Percentiles rank a stretch among this genome's conserved stretches.
Evolutionary conservation across 1,140 invertebrate genomes (phyloP).

Genomic region (Bombus superbus): DNA sequence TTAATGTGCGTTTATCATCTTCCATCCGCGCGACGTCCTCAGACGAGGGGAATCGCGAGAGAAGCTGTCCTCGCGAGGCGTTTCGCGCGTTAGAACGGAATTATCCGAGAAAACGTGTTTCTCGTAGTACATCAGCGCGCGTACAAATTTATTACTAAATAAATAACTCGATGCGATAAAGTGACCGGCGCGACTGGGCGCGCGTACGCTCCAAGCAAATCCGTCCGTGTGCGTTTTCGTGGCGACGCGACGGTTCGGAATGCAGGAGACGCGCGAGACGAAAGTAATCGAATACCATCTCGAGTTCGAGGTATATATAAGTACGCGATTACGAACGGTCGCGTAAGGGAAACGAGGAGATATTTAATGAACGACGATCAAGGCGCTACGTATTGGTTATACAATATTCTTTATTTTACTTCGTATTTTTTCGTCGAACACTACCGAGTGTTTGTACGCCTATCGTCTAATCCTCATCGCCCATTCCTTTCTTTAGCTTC

Average conservation of each 20-base stretch:
- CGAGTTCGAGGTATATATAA: constrained; percentile 46
- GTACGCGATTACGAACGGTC: constrained; percentile 16
- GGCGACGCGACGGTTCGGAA: constrained; percentile 38
- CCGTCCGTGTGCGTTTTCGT: constrained; percentile 4
- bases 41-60: neutral
- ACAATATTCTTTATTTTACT: constrained; percentile 68
- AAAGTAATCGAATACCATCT: constrained; percentile 69
- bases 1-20: constrained; percentile 53
- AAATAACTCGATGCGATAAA: constrained; percentile 54
- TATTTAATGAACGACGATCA: constrained; percentile 65
- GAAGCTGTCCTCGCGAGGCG: constrained; percentile 4
- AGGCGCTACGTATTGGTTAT: constrained; percentile 52
- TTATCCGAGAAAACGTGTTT: constrained; percentile 59
- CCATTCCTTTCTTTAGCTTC: neutral
- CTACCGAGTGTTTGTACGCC: constrained; percentile 20
- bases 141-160: constrained; percentile 64
- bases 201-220: constrained; percentile 1
- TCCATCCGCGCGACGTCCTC: constrained; percentile 23
- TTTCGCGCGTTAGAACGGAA: constrained; percentile 53
- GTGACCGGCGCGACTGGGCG: constrained; percentile 21
- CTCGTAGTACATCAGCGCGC: constrained; percentile 58
- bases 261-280: constrained; percentile 59
- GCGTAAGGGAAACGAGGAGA: constrained; percentile 54
- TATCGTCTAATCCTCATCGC: constrained; percentile 12
- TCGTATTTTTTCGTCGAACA: constrained; percentile 49